Base-by-base conservation (phyloP, 2,888 invertebrate species). In the Habroteleia sp. region DNA sequence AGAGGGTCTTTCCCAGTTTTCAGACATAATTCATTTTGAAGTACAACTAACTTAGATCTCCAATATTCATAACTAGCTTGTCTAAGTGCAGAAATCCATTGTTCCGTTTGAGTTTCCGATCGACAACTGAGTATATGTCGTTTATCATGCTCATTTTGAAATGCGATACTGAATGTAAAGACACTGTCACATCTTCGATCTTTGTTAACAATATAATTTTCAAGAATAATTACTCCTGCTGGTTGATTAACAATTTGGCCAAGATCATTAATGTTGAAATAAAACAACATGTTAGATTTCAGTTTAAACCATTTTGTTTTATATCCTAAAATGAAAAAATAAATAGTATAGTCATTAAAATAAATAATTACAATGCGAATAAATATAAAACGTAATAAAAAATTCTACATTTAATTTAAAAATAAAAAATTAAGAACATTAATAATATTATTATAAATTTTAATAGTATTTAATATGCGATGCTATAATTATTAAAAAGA, bases 261-360 rank as follows among this genome's bases (percentile, higher is more conserved):
- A 85, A 91, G 87, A 50, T 92, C 92, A 87, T 92, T 93, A 75
- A 94, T 91, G 85, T 94, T 92, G 87, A 93, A 94, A 87, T 94
- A 95, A 89, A 94, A 95, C 48, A 95, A 88, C 82, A 94, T 91
- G 87, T 95, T 95, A 80, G 92, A 92, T 77, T 92, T 91, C 60
- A 95, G 88, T 82, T 94, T 93, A 88, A 95, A 95, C 91, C 93
- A 94, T 84, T 94, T 90, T 85, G 94, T 94, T 88, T 94, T 94
- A 84, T 93, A 94, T 41, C 91, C 93, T 93, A 89, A 71, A 91
- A 91, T 60, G 3, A 73, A 44, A 39, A n/a, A 44, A n/a, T n/a
- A n/a, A n/a, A n/a, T n/a, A n/a, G n/a, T n/a, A n/a, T n/a, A n/a
- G n/a, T n/a, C n/a, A n/a, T n/a, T n/a, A n/a, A n/a, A n/a, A n/a